Percentiles rank a stretch among this genome's conserved stretches.
Conservation (phyloP, 1,140 invertebrate species). For the Thalassaphorura encarpata region DNA sequence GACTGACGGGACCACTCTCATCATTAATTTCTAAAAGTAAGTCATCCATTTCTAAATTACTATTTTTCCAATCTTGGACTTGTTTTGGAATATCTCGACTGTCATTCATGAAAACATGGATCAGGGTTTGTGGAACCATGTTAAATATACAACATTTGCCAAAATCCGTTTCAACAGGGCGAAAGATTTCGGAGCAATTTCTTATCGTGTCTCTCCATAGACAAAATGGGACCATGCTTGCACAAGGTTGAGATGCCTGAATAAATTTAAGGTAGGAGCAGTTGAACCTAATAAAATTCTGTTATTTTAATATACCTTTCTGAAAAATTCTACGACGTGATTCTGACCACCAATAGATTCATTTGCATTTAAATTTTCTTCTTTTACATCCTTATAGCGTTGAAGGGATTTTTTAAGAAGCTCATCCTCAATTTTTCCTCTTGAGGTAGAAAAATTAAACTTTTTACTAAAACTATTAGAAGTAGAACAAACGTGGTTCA, state of each 20-base stretch:
- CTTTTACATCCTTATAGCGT: too few relatives aligned
- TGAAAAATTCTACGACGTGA: not conserved
- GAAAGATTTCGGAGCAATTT: constrained; percentile 55
- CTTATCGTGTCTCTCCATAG: not conserved
- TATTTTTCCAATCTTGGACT: not conserved
- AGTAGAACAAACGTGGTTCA: not conserved
- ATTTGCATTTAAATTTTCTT: not conserved
- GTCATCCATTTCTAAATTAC: too few relatives aligned
- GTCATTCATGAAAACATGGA: not conserved
- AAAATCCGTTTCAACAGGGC: constrained; percentile 62
- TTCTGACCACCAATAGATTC: not conserved
- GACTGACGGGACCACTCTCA: too few relatives aligned
- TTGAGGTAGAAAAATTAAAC: not conserved
- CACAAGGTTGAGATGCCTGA: not conserved
- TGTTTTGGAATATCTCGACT: not conserved
- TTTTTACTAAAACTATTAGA: not conserved
- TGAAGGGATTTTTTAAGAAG: too few relatives aligned
- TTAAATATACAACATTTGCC: constrained; percentile 72
- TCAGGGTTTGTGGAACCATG: constrained; percentile 8
- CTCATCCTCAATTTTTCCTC: not conserved
- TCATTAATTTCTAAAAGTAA: too few relatives aligned
- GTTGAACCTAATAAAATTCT: not conserved
- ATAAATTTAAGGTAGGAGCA: too few relatives aligned
- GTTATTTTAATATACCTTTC: not conserved
- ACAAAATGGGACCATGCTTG: too few relatives aligned